Conservation (phyloP, 2,113 vertebrate genomes). For the Lamprologus speciosus region DNA sequence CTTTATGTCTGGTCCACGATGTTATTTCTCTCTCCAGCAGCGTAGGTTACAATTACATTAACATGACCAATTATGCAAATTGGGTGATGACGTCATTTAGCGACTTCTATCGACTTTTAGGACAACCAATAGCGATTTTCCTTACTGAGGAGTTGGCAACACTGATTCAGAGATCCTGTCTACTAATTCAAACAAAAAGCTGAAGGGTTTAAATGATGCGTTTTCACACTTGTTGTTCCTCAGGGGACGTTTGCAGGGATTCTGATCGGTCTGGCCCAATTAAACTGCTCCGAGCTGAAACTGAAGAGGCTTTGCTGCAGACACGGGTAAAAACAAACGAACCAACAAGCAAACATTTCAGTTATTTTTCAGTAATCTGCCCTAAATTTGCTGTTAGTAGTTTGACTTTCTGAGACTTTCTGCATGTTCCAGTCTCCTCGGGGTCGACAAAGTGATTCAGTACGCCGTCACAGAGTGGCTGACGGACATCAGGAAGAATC, state of each 20-base stretch:
- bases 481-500: slow-evolving; percentile 88
- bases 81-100: no score
- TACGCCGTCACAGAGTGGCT: slow-evolving; percentile 88
- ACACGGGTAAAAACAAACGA: slow-evolving; percentile 72
- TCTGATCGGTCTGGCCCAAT: slow-evolving; percentile 86
- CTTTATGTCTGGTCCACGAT: no score
- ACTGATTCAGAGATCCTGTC: neutral
- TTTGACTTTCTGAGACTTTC: neutral
- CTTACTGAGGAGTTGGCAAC: no score
- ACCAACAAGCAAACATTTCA: neutral
- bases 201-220: neutral
- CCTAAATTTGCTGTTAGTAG: neutral
- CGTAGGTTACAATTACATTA: no score
- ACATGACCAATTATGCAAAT: no score
- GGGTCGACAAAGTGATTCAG: slow-evolving; percentile 87
- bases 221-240: neutral
- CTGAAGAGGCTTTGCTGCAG: slow-evolving; percentile 87
- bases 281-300: slow-evolving; percentile 89
- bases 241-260: slow-evolving; percentile 91
- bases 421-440: slow-evolving; percentile 73
- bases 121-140: no score
- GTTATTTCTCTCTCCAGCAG: no score
- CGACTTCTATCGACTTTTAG: no score
- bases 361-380: neutral
- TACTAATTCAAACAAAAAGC: neutral